These are phyloP conservation scores for Lethrus apterus DNA, from an alignment of 1,140 invertebrate species.

Conservation along the genomic window DNA sequence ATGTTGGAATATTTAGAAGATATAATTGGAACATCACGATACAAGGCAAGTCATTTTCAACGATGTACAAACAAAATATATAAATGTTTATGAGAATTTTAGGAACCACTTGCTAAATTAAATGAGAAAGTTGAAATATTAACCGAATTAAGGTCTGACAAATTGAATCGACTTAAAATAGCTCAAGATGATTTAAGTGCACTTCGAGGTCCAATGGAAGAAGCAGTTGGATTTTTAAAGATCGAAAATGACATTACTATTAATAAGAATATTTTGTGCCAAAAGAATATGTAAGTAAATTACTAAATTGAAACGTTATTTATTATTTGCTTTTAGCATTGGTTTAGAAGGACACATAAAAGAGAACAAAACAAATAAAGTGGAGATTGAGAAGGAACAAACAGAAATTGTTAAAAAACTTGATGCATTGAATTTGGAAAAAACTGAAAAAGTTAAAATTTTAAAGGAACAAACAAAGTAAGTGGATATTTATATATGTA, in stretches of 20 bases:
- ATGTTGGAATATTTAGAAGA: constrained; percentile 99
- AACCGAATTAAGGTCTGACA: constrained; percentile 74
- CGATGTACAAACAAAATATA: not conserved
- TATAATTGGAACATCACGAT: constrained; percentile 91
- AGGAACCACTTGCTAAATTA: constrained; percentile 77
- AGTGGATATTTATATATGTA: constrained; percentile 6
- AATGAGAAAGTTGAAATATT: constrained; percentile 68
- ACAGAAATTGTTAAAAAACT: constrained; percentile 33
- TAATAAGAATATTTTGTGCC: constrained; percentile 61
- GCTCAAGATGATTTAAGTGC: constrained; percentile 86
- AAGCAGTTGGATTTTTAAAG: constrained; percentile 76
- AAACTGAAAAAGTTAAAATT: constrained; percentile 26
- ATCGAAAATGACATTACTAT: constrained; percentile 67
- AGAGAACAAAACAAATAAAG: constrained; percentile 24
- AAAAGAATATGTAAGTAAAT: constrained; percentile 56
- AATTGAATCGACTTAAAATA: constrained; percentile 80
- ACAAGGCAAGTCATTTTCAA: constrained; percentile 54
- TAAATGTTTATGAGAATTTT: not conserved
- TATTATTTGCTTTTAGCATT: constrained; percentile 24
- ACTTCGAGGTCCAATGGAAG: constrained; percentile 77
- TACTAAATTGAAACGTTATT: constrained; percentile 2
- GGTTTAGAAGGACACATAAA: constrained; percentile 25
- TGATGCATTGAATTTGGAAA: constrained; percentile 24
- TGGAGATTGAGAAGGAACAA: constrained; percentile 26
- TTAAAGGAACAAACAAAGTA: constrained; percentile 28